Evolutionary conservation across 2,888 invertebrate genomes (phyloP), one percentile per base, ranked within the genome.

Genomic region (Phortica magna): DNA sequence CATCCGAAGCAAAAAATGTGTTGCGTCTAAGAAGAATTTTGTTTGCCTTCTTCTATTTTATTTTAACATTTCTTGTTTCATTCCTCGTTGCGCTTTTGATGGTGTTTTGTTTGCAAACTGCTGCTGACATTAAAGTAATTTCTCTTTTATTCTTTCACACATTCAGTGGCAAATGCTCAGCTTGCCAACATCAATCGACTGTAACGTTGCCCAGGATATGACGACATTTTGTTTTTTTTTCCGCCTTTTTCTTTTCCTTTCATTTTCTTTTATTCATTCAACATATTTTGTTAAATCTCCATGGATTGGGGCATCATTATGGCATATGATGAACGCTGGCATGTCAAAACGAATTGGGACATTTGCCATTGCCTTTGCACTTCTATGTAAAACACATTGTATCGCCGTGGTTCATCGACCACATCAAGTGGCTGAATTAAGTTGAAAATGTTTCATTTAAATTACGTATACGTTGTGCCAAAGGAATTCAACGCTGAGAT

Each of bases 91-190:
- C 42, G 12, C n/a, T 73, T 57, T 39, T 73, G 39, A 39, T 59
- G n/a, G 17, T 53, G 31, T 65, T 68, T 68, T 17, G 48, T 22
- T 61, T n/a, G 70, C 39, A 68, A 75, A 71, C 75, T 71, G 75
- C n/a, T 41, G 79, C 73, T 82, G 84, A 84, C 80, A 75, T 73
- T 76, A 74, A 76, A 81, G 86, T 77, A 80, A 83, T 75, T 75
- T 74, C 41, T 17, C 17, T 14, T 42, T 10, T 42, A 6, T n/a
- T 14, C 7, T 53, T 71, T 71, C 55, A 71, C 53, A 43, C 68
- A 68, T 48, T 68, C 68, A 68, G 9, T 43, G 43, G 68, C 43
- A 43, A 19, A 43, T 68, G 43, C 19, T 43, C 12, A 17, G 68
- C 43, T 22, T 43, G 68, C 68, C 19, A 43, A 19, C 68, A 43